phyloP scores from a whole-genome alignment of 2,888 invertebrate species.

The Protodeltote pygarga region DNA sequence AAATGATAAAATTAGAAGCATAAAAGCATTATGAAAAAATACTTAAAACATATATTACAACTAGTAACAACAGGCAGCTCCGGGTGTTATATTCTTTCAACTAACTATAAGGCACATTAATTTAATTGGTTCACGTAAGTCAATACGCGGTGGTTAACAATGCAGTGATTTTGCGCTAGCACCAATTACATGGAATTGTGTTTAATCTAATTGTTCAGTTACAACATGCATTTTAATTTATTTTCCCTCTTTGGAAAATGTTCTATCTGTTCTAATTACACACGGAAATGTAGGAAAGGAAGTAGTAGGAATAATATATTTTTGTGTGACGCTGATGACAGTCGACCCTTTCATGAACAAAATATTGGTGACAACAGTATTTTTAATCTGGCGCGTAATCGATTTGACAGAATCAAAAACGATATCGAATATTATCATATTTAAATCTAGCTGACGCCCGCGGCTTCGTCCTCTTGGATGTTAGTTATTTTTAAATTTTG shows the following conservation, averaged over 20 bases:
- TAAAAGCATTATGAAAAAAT: too few relatives aligned
- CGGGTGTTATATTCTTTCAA: slow-evolving; percentile 41
- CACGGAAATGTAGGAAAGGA: slow-evolving; percentile 5
- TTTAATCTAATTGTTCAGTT: slow-evolving; percentile 57
- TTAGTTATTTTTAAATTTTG: too few relatives aligned
- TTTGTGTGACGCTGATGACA: too few relatives aligned
- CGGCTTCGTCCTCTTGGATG: too few relatives aligned
- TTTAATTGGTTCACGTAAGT: slow-evolving; percentile 48
- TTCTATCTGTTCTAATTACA: slow-evolving; percentile 9
- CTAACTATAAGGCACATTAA: slow-evolving; percentile 52
- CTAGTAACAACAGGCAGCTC: background rate
- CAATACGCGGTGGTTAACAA: slow-evolving; percentile 51
- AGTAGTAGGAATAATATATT: too few relatives aligned
- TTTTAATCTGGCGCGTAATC: too few relatives aligned
- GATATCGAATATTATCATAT: too few relatives aligned
- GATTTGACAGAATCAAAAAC: too few relatives aligned
- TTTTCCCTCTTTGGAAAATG: slow-evolving; percentile 29
- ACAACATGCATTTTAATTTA: slow-evolving; percentile 42
- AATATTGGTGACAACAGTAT: too few relatives aligned
- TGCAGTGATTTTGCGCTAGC: slow-evolving; percentile 59
- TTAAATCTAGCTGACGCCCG: too few relatives aligned
- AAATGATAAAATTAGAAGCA: too few relatives aligned
- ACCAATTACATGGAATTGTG: slow-evolving; percentile 59
- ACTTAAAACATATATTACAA: slow-evolving; percentile 1
- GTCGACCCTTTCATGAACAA: too few relatives aligned